phyloP scores from a whole-genome alignment of 2,888 invertebrate genomes.

The Calameuta pallipes region DNA sequence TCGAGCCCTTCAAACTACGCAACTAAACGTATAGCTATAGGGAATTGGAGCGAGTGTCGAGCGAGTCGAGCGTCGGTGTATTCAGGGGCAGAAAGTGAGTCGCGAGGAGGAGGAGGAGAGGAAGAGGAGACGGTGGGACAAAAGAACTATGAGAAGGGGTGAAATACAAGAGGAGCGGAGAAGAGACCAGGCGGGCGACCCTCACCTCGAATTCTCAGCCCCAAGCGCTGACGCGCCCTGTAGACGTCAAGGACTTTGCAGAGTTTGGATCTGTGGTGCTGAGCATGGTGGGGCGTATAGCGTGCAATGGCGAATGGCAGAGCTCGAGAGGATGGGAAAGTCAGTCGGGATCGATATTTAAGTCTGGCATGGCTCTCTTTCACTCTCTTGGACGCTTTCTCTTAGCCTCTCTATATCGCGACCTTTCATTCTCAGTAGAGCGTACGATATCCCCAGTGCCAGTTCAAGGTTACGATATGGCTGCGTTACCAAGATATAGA shows the following conservation, averaged over 20 bases:
- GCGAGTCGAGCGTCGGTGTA: background rate
- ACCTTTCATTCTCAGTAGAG: background rate
- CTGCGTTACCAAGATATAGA: background rate
- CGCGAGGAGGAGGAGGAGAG: background rate
- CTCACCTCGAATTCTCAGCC: background rate
- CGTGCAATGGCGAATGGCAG: conserved; percentile 22
- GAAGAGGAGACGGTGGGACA: background rate
- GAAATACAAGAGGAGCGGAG: background rate
- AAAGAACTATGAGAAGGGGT: background rate
- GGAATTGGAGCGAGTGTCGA: background rate
- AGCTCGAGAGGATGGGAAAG: conserved; percentile 26
- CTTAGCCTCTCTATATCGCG: background rate
- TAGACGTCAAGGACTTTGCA: conserved; percentile 30
- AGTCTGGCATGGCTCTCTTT: background rate
- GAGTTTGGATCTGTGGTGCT: conserved; percentile 32
- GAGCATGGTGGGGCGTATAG: conserved; percentile 2
- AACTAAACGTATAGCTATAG: background rate
- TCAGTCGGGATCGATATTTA: conserved; percentile 4
- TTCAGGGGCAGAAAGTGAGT: background rate
- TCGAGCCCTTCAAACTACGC: conserved; percentile 18
- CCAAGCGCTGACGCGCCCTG: conserved; percentile 16
- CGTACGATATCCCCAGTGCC: background rate
- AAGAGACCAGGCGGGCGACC: background rate
- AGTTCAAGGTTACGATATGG: background rate
- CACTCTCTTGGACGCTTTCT: background rate